Percentiles rank a stretch among this genome's conserved stretches.
phyloP scores from a whole-genome alignment of 2,113 vertebrate genomes.

The Nematolebias whitei region DNA sequence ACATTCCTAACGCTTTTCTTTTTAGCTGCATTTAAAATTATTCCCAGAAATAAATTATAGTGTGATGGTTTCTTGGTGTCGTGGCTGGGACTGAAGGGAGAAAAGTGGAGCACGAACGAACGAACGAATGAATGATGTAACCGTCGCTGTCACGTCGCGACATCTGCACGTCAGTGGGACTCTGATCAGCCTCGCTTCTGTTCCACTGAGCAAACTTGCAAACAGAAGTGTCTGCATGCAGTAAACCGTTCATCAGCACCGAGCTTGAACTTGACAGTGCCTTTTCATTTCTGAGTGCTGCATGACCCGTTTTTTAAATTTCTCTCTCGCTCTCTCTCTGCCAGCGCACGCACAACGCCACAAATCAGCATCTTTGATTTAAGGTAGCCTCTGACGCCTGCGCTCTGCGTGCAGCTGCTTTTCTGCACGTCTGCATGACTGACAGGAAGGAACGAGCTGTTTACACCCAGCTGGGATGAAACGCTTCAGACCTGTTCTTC shows the following conservation, averaged over 20 bases:
- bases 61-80: neutral
- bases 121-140: neutral
- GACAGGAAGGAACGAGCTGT: conserved; percentile 25
- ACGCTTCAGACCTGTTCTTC: too few species aligned
- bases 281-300: conserved; percentile 60
- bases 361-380: conserved; percentile 40
- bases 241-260: conserved; percentile 47
- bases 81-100: neutral
- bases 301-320: conserved; percentile 14
- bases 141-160: conserved; percentile 27
- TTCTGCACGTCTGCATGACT: conserved; percentile 67
- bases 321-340: neutral
- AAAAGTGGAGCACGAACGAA: conserved; percentile 23
- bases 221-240: conserved; percentile 50
- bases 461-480: conserved; percentile 35
- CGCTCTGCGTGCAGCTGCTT: conserved; percentile 16
- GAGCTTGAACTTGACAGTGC: conserved; percentile 60
- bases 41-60: neutral
- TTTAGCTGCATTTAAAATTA: neutral
- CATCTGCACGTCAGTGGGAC: conserved; percentile 5
- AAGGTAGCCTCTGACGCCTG: conserved; percentile 14
- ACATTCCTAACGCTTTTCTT: conserved; percentile 56
- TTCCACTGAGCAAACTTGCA: neutral
- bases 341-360: neutral
- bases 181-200: conserved; percentile 21